phyloP scores from a whole-genome alignment of 2,797 vertebrate genomes.

The Vipera latastei region DNA sequence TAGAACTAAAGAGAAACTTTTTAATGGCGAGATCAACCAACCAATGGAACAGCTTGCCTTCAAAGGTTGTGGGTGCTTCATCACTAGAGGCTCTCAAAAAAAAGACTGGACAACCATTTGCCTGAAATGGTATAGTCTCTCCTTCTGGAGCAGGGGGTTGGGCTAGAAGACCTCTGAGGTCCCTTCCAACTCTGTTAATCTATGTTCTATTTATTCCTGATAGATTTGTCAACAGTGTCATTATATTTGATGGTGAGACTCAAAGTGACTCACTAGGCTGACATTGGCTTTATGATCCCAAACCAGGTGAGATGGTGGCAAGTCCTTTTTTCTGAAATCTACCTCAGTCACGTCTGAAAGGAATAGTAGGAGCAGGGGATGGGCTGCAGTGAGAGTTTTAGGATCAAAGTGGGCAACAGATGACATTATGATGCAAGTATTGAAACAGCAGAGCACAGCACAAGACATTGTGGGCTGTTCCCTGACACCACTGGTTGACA shows the following conservation, averaged over 20 bases:
- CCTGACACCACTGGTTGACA: too few relatives aligned
- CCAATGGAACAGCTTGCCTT: neutral
- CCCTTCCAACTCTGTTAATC: neutral
- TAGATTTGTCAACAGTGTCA: conserved; percentile 56
- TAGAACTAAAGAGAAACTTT: neutral
- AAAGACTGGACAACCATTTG: neutral
- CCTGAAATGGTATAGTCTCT: neutral
- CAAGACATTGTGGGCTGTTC: too few relatives aligned
- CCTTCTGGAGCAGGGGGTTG: neutral
- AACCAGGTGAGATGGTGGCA: neutral
- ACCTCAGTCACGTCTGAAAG: neutral
- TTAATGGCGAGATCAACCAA: neutral
- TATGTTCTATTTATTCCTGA: conserved; percentile 38
- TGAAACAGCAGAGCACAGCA: neutral
- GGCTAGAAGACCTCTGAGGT: neutral
- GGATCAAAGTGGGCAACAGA: neutral
- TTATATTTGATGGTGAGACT: conserved; percentile 59
- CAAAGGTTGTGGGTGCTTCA: neutral
- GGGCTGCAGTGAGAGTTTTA: neutral
- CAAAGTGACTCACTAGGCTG: conserved; percentile 59
- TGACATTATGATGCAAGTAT: neutral
- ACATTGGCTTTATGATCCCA: conserved; percentile 35
- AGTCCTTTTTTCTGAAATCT: neutral
- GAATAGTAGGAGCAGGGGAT: neutral
- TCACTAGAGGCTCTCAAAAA: neutral